Conservation (phyloP, 2,797 vertebrate genomes). For the Labroides dimidiatus region DNA sequence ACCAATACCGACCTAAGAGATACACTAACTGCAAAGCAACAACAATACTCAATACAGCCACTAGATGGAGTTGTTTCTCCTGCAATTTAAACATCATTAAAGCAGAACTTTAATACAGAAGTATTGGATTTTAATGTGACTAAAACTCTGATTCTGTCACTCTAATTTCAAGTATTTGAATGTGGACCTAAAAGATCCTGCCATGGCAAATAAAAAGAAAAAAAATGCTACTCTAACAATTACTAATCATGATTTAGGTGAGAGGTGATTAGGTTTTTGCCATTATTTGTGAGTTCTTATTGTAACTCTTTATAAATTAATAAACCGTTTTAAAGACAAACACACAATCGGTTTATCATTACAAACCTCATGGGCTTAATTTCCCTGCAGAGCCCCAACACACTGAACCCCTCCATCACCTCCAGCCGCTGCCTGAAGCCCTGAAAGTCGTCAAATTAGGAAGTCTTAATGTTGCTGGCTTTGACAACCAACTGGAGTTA, state of each 20-base stretch:
- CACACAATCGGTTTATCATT: neutral
- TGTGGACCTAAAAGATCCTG: too few relatives aligned
- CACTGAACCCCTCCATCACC: conserved; percentile 50
- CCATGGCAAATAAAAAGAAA: too few relatives aligned
- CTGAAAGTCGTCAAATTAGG: conserved; percentile 64
- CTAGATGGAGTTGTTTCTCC: conserved; percentile 31
- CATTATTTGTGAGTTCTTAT: too few relatives aligned
- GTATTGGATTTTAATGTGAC: neutral
- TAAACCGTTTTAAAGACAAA: neutral
- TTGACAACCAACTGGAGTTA: conserved; percentile 8
- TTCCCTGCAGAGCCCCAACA: conserved; percentile 79
- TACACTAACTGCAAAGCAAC: too few relatives aligned
- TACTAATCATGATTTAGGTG: neutral
- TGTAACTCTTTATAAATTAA: too few relatives aligned
- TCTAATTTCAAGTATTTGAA: neutral
- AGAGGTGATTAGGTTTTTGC: too few relatives aligned
- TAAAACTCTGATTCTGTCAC: neutral
- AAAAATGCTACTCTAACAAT: neutral
- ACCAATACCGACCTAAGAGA: too few relatives aligned
- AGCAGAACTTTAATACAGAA: neutral
- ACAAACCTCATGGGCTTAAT: conserved; percentile 1
- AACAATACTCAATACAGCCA: conserved; percentile 15
- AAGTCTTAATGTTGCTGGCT: conserved; percentile 25
- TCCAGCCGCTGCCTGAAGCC: conserved; percentile 75
- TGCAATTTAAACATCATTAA: neutral